phyloP scores from a whole-genome alignment of 1,140 invertebrate species.

The Colletes latitarsis region DNA sequence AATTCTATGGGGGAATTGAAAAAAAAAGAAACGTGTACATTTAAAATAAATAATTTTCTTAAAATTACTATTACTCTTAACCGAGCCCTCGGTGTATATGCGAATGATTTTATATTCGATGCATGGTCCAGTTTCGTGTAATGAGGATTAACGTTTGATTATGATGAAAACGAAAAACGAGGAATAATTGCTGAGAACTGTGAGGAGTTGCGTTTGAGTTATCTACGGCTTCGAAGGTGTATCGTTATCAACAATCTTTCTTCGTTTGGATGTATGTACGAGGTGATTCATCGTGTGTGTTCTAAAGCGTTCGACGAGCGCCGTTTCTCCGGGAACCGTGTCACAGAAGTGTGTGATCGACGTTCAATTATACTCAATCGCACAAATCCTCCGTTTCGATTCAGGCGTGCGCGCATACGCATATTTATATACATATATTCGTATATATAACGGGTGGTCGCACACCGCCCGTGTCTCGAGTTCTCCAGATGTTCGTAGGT shows the following conservation, averaged over 20 bases:
- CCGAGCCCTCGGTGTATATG: too few species aligned
- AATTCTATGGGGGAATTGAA: too few species aligned
- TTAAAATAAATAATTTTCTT: background rate
- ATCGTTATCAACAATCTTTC: background rate
- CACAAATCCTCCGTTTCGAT: conserved; percentile 72
- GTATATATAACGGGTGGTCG: conserved; percentile 35
- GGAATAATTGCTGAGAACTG: background rate
- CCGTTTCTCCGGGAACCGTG: conserved; percentile 7
- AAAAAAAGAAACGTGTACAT: too few species aligned
- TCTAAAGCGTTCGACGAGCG: background rate
- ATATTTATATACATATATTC: background rate
- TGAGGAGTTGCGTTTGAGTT: background rate
- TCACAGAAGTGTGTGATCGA: conserved; percentile 45
- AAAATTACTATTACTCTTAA: background rate
- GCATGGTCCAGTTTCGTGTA: too few species aligned
- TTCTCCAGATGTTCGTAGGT: conserved; percentile 75
- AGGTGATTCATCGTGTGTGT: background rate
- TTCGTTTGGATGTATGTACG: background rate
- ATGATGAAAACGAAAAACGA: background rate
- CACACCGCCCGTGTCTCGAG: conserved; percentile 77
- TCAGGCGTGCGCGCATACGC: conserved; percentile 73
- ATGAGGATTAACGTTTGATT: too few species aligned
- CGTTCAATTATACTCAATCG: conserved; percentile 76
- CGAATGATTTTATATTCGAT: too few species aligned
- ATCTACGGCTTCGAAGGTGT: background rate